Percentiles rank a stretch among this genome's conserved stretches.
Conservation (phyloP, 1,140 invertebrate species). For the Adelges cooleyi region DNA sequence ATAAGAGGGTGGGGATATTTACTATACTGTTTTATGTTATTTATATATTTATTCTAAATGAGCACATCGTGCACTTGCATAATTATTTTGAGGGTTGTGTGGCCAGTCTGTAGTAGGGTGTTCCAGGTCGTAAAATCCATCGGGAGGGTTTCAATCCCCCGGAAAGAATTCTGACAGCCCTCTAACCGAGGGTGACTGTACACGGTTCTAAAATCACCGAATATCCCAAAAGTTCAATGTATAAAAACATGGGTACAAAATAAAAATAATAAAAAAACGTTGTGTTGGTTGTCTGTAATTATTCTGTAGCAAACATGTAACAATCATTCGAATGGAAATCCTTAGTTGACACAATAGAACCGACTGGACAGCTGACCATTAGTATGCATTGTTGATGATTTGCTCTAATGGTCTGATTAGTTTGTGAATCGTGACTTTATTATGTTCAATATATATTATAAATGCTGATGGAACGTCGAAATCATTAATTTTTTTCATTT, state of each 20-base stretch:
- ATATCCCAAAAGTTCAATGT: background rate
- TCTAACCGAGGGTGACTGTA: constrained; percentile 13
- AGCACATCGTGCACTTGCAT: constrained; percentile 17
- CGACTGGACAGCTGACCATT: background rate
- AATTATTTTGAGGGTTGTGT: constrained; percentile 21
- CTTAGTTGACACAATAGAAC: constrained; percentile 3
- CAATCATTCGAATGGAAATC: constrained; percentile 15
- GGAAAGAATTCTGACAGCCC: background rate
- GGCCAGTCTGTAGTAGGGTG: background rate
- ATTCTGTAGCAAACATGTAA: background rate
- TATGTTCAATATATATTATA: no score
- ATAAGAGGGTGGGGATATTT: no score
- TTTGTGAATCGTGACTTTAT: no score
- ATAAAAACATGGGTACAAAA: background rate
- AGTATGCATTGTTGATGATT: background rate
- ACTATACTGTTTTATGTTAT: no score
- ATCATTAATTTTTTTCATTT: no score
- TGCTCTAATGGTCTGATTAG: constrained; percentile 17
- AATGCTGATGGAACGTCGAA: no score
- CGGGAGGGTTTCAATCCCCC: background rate
- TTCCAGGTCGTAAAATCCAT: constrained; percentile 5
- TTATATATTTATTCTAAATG: constrained; percentile 5
- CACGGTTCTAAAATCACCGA: background rate
- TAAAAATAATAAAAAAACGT: background rate
- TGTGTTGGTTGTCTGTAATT: background rate